Conservation (phyloP, 2,888 invertebrate genomes). For the Pasiphila rectangulata region DNA sequence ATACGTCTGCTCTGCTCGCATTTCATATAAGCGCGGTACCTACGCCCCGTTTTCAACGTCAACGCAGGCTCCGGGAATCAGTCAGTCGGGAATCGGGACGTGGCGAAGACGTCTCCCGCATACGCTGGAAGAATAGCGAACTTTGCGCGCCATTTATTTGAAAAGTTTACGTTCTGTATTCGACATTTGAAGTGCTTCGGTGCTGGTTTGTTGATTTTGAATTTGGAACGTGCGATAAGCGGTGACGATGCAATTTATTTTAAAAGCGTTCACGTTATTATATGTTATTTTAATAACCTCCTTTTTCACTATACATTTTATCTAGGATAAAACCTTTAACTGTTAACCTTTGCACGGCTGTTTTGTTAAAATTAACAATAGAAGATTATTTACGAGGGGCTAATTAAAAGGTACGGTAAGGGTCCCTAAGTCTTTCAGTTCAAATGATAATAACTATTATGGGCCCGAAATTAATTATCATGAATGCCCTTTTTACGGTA, state of each 20-base stretch:
- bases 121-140: slow-evolving; percentile 30
- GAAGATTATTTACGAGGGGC: neutral
- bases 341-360: no score
- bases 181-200: neutral
- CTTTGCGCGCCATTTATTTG: slow-evolving; percentile 38
- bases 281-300: no score
- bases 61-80: slow-evolving; percentile 36
- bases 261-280: neutral
- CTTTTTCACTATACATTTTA: no score
- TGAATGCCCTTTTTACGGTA: neutral
- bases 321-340: no score
- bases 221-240: slow-evolving; percentile 11
- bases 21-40: neutral
- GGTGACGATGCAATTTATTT: neutral
- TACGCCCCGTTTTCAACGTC: slow-evolving; percentile 7
- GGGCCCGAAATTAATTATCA: slow-evolving; percentile 7
- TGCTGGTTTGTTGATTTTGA: slow-evolving; percentile 11
- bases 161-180: slow-evolving; percentile 28
- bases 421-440: slow-evolving; percentile 10
- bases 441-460: slow-evolving; percentile 12
- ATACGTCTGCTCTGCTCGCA: neutral
- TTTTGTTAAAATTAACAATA: neutral
- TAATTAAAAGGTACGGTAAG: slow-evolving; percentile 16
- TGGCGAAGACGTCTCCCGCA: slow-evolving; percentile 29
- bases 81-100: slow-evolving; percentile 25